Evolutionary conservation across 2,113 vertebrate genomes (phyloP), one percentile per base, ranked within the genome.

Genomic region (Pedetes capensis): DNA sequence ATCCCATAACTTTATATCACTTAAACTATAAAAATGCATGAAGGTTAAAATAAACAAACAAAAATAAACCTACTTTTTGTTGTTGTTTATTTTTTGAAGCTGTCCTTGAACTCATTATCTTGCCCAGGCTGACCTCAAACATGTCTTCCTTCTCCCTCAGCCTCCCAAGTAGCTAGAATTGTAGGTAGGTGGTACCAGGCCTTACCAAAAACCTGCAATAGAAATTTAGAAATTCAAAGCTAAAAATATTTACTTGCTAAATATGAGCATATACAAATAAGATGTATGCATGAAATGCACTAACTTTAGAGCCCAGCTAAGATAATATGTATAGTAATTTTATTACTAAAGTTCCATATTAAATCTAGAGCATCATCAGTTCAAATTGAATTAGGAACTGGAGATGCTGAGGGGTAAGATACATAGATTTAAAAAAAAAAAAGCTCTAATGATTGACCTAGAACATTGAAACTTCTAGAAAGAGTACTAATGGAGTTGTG

Each of bases 401-500:
- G 27, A 75, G 34, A 18, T 17, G 16, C 25, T 44, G 51, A 63
- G 51, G 37, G 34, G 3, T 78, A 63, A 29, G 8, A 42, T 42
- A 6, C 49, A 23, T 7, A 47, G 23, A 63, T n/a, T n/a, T n/a
- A n/a, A n/a, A 16, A 84, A 71, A 22, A 20, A 13, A 44, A 0
- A 47, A 5, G 17, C n/a, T n/a, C 1, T 49, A 55, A 20, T 17
- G 5, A 2, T 6, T n/a, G 23, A 6, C 2, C 8, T 29, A 27
- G 71, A 32, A 78, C 2, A 63, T 34, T 55, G 14, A 8, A 32
- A 0, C 8, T 47, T 81, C 29, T 47, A 14, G 10, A 74, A 29
- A 44, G 6, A 44, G 6, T 10, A 27, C 29, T 39, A 4, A 63
- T 12, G 51, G 18, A 22, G 13, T 84, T 78, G 27, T 55, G 5